Evolutionary conservation across 2,888 invertebrate species (phyloP), one percentile per base, ranked within the genome.

Genomic region (Nineta flava): DNA sequence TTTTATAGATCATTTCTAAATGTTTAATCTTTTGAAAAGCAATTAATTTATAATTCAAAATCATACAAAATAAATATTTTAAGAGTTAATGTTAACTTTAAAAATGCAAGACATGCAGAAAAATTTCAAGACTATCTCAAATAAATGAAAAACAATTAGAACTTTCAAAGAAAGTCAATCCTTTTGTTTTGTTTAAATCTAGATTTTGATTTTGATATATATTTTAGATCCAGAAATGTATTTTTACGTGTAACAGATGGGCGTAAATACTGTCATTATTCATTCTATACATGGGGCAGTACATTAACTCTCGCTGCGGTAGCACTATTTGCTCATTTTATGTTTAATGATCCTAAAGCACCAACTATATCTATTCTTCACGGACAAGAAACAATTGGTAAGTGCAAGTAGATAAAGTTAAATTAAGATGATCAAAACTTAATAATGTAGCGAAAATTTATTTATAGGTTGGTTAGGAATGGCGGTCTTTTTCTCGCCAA

Each of bases 201-300:
- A 41, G 3, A 5, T 38, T 13, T 34, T 48, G 19, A 5, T 41
- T 32, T 53, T 54, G 21, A 15, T 40, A 21, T 51, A 54, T 48
- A 46, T 69, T 69, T 45, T 62, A 82, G 87, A 59, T 87, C 88
- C 5, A 72, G 87, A 45, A 88, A 88, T 64, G 87, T 90, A 3
- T 90, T 87, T 59, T 66, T 90, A 4, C 72, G 88, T 50, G 85
- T 87, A 50, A 88, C 88, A 0, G 88, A 90, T 65, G 85, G 86
- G 0, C 76, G 81, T 52, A 88, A 88, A 67, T 90, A 88, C 62
- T 88, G 87, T 60, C 88, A 87, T 61, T 90, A 90, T 62, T 87
- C 88, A 0, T 73, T 74, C 40, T 88, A 85, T 57, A 85, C 84
- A 1, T 88, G 88, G 87, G 75, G 78, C 5, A 76, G 77, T 55